Evolutionary conservation across 2,113 vertebrate species (phyloP).

Genomic region (Colaptes auratus): DNA sequence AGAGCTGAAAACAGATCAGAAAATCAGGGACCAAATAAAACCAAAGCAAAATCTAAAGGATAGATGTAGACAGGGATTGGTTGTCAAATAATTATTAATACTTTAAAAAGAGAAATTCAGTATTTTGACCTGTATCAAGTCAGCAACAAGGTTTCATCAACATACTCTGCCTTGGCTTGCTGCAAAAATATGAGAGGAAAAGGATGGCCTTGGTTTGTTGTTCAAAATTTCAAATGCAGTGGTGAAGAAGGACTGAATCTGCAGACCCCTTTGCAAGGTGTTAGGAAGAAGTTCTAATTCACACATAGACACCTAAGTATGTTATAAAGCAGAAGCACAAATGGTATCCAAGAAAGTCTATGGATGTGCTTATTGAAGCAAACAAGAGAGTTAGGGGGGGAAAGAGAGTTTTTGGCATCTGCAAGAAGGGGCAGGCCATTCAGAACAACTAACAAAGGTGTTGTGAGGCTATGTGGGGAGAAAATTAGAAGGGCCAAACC

Average conservation of each 20-base stretch:
- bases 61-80: rapidly evolving
- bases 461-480: too few relatives aligned
- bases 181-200: neutral
- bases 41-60: neutral
- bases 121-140: neutral
- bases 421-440: too few relatives aligned
- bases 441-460: too few relatives aligned
- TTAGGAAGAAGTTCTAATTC: neutral
- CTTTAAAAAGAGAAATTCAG: neutral
- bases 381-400: too few relatives aligned
- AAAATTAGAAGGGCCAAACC: too few relatives aligned
- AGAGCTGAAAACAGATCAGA: neutral
- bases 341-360: neutral
- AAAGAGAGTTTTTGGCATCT: too few relatives aligned
- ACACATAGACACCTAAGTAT: neutral
- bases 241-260: neutral
- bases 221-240: neutral
- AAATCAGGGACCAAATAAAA: neutral
- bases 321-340: neutral
- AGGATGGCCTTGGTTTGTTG: neutral
- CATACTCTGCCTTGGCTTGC: neutral
- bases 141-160: neutral
- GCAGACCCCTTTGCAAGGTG: neutral
- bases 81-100: neutral
- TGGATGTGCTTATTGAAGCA: neutral